phyloP scores from a whole-genome alignment of 2,888 invertebrate species.

The Mythimna vitellina region DNA sequence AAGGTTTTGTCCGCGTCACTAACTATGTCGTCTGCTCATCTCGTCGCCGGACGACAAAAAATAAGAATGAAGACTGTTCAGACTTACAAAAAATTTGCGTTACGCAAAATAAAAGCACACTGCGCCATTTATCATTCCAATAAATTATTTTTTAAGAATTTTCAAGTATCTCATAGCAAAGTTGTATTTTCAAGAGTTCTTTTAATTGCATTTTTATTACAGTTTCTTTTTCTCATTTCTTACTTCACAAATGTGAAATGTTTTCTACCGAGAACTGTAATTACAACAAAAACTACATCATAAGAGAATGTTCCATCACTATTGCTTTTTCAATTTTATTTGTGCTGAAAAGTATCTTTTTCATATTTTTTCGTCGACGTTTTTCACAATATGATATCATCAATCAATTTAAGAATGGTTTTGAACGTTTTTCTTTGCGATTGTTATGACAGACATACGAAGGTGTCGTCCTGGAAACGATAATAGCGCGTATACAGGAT shows the following conservation, averaged over 20 bases:
- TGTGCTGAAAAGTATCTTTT: conserved; percentile 15
- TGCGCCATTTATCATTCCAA: conserved; percentile 14
- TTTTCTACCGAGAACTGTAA: conserved; percentile 59
- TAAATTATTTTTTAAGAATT: conserved; percentile 30
- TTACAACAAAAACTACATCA: conserved; percentile 62
- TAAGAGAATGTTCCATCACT: conserved; percentile 48
- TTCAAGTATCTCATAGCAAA: conserved; percentile 39
- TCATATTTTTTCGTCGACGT: not conserved
- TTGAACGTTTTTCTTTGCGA: not conserved
- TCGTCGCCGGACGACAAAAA: not conserved
- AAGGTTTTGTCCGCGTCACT: not conserved
- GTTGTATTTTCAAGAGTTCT: conserved; percentile 47
- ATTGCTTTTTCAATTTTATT: conserved; percentile 38
- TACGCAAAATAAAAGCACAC: not conserved
- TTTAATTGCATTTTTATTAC: conserved; percentile 64
- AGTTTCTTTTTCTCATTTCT: conserved; percentile 56
- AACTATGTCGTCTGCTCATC: too few relatives aligned
- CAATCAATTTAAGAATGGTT: not conserved
- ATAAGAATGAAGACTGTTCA: not conserved
- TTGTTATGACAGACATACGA: not conserved
- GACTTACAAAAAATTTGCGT: not conserved
- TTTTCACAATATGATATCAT: not conserved
- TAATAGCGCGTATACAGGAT: too few relatives aligned
- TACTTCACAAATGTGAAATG: conserved; percentile 60
- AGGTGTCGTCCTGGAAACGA: not conserved